Base-by-base conservation (phyloP, 2,113 vertebrate genomes). In the Charadrius vociferus region DNA sequence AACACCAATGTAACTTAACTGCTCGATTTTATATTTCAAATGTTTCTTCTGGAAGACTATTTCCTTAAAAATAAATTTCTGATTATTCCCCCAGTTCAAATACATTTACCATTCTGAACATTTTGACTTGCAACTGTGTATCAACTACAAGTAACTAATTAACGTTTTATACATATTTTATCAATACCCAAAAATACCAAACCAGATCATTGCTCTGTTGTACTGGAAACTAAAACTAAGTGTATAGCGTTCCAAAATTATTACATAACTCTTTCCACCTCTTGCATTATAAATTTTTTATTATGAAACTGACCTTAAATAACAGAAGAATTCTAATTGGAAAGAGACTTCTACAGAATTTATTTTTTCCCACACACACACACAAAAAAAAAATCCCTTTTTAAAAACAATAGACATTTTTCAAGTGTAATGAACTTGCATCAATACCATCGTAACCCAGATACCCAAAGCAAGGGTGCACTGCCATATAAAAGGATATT, bases 401-500 rank as follows among this genome's bases (percentile, higher is more conserved):
- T 58, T 71, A 29, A 79, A 87, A 88, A 27, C 7, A 34, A 84
- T 1, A 0, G 0, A 6, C 4, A 6, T 72, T 75, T 82, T 79
- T n/a, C 14, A 74, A 37, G 19, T 9, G 21, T 66, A 75, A 82
- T 26, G 7, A 71, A 49, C 12, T 80, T 22, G 12, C 16, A 63
- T 37, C 62, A 47, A 5, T 24, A 41, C 27, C 50, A 29, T 9
- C 0, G 0, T n/a, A 74, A 43, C 13, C 13, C 39, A 52, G 32
- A 26, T 37, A 53, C 37, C 14, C 37, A 71, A 71, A 18, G 10
- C 24, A 79, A 50, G 23, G 14, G 14, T 26, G 12, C 12, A 39
- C 18, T 26, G 29, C 24, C 18, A 1, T 10, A 39, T 6, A 30
- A 65, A 65, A 65, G 62, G 27, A 30, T 41, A 41, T 41, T 30